phyloP scores from a whole-genome alignment of 2,113 vertebrate genomes.

The Ammodytes marinus region DNA sequence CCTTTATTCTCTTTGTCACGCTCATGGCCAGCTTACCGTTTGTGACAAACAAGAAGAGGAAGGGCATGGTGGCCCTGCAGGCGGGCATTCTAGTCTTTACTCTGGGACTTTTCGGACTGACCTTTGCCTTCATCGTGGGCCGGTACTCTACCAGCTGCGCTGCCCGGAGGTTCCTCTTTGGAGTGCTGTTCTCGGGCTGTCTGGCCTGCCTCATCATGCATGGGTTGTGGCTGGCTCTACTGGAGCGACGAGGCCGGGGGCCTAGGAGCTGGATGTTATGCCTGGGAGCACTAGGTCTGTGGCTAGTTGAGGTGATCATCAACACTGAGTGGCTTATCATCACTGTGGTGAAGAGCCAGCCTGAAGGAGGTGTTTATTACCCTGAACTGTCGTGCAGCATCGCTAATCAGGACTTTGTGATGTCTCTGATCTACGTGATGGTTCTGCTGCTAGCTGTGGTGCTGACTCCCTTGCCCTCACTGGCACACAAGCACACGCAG shows the following conservation, averaged over 20 bases:
- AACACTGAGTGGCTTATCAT: constrained; percentile 94
- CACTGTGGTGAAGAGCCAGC: constrained; percentile 79
- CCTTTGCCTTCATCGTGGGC: constrained; percentile 91
- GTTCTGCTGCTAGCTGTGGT: constrained; percentile 86
- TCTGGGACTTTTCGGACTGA: constrained; percentile 92
- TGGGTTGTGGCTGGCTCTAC: constrained; percentile 86
- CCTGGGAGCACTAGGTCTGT: constrained; percentile 85
- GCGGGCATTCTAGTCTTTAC: constrained; percentile 89
- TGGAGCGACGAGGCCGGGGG: constrained; percentile 80
- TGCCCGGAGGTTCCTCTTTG: constrained; percentile 92
- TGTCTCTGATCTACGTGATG: constrained; percentile 94
- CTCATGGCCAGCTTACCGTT: constrained; percentile 90
- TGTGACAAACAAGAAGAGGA: constrained; percentile 87
- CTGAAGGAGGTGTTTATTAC: rapidly evolving
- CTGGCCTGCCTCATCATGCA: constrained; percentile 92
- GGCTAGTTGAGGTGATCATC: constrained; percentile 92
- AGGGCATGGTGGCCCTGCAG: constrained; percentile 88
- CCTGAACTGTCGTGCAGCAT: constrained; percentile 81
- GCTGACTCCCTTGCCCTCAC: constrained; percentile 73
- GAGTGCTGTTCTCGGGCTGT: constrained; percentile 91
- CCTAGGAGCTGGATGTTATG: constrained; percentile 88
- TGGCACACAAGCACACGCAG: constrained; percentile 84
- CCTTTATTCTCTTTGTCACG: constrained; percentile 88
- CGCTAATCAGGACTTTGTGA: constrained; percentile 89
- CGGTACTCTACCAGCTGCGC: constrained; percentile 88